A percentile compares a stretch with the other conserved stretches of the same genome.
Conservation (phyloP, 2,113 vertebrate species). For the Platysternon megacephalum region DNA sequence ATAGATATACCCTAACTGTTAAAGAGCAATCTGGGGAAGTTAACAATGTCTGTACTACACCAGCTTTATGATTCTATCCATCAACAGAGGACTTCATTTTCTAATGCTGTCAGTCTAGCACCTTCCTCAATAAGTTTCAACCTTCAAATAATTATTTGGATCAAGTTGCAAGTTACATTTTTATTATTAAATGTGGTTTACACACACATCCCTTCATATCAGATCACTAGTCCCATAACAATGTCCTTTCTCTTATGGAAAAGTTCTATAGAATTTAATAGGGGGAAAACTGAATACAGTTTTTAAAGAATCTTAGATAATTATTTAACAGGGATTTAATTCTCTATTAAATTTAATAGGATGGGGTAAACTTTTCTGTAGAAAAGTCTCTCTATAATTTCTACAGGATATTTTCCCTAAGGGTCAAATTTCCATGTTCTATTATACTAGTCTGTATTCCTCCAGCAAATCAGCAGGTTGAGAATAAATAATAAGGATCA, state of each 20-base stretch:
- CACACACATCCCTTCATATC: not conserved
- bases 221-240: not conserved
- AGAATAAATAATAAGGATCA: not conserved
- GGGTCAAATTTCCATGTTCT: not conserved
- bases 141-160: not conserved
- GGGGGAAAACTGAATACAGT: not conserved
- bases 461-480: not conserved
- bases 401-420: not conserved
- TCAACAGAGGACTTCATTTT: not conserved
- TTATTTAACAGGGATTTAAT: not conserved
- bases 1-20: not conserved
- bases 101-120: not conserved
- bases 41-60: fast-evolving
- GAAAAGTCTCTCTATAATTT: not conserved
- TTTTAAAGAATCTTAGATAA: not conserved
- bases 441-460: not conserved
- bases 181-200: not conserved
- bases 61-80: not conserved
- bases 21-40: fast-evolving
- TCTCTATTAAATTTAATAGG: not conserved
- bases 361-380: not conserved
- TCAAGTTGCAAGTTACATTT: not conserved
- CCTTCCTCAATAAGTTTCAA: not conserved
- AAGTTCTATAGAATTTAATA: fast-evolving
- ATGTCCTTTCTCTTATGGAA: fast-evolving